These are phyloP conservation scores for Paelopatides confundens DNA, from an alignment of 53 echinoderm and acorn worm genomes.

Conservation along the genomic window DNA sequence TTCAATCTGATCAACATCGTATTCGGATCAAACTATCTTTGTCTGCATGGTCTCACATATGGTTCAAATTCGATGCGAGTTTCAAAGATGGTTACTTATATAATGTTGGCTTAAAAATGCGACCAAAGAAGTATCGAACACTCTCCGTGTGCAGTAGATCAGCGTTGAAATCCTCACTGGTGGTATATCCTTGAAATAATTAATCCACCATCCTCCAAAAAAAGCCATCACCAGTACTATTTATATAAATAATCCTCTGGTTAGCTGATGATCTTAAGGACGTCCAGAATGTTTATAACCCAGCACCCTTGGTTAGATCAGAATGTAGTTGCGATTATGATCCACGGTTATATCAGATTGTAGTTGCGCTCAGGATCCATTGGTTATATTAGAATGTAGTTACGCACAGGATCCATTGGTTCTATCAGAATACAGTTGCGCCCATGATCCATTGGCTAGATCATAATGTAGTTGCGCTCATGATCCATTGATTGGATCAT, in stretches of 20 bases:
- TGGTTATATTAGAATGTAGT: too few relatives aligned
- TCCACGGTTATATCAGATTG: too few relatives aligned
- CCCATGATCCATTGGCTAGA: too few relatives aligned
- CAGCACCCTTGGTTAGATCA: background rate
- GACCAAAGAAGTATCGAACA: slow-evolving; percentile 12
- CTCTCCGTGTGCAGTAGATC: background rate
- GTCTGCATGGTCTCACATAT: background rate
- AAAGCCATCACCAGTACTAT: slow-evolving; percentile 21
- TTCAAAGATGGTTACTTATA: background rate
- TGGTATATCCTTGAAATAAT: background rate
- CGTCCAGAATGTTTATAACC: slow-evolving; percentile 11
- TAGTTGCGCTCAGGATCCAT: too few relatives aligned
- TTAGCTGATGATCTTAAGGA: slow-evolving; percentile 38
- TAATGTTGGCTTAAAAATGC: background rate
- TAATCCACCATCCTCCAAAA: slow-evolving; percentile 18
- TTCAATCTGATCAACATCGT: background rate
- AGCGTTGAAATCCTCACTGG: background rate
- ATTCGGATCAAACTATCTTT: background rate
- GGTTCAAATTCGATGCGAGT: slow-evolving; percentile 11
- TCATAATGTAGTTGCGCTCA: too few relatives aligned
- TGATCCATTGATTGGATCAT: too few relatives aligned
- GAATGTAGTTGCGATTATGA: slow-evolving; percentile 21
- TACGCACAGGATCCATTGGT: too few relatives aligned
- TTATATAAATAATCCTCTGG: too few relatives aligned
- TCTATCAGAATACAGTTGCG: too few relatives aligned